Conservation (phyloP, 2,797 vertebrate genomes). For the Kryptopterus vitreolus region DNA sequence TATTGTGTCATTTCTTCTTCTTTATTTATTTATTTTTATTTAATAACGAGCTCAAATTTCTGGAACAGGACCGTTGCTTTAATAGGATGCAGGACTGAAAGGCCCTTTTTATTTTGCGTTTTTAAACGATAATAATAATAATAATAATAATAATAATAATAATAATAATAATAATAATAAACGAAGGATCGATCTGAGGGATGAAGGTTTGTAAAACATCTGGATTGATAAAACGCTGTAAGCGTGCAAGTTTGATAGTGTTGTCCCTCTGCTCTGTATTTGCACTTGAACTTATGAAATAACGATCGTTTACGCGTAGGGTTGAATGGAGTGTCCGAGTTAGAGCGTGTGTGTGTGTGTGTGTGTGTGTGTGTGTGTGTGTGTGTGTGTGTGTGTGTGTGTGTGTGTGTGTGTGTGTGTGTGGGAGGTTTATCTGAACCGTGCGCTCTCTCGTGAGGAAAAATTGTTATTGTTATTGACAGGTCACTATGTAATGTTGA, state of each 20-base stretch:
- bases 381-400: conserved; percentile 10
- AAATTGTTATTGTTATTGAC: conserved; percentile 8
- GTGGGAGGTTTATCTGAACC: too few species aligned
- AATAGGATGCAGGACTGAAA: neutral
- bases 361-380: conserved; percentile 6
- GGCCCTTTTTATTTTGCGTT: neutral
- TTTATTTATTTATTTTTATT: neutral
- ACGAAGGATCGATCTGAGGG: neutral
- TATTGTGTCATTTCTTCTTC: too few species aligned
- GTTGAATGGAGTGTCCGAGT: neutral
- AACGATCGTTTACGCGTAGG: neutral
- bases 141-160: neutral
- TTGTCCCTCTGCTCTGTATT: neutral
- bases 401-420: neutral
- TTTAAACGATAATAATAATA: too few species aligned
- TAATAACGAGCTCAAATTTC: neutral
- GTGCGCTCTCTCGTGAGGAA: too few species aligned
- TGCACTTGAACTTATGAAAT: neutral
- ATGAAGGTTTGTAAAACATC: neutral
- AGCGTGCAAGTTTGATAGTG: too few species aligned
- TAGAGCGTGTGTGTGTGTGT: neutral
- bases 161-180: neutral
- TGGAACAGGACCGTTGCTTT: neutral
- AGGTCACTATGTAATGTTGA: neutral
- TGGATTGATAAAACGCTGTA: too few species aligned